Base-by-base conservation (phyloP, 2,113 vertebrate species). In the Mus pahari region DNA sequence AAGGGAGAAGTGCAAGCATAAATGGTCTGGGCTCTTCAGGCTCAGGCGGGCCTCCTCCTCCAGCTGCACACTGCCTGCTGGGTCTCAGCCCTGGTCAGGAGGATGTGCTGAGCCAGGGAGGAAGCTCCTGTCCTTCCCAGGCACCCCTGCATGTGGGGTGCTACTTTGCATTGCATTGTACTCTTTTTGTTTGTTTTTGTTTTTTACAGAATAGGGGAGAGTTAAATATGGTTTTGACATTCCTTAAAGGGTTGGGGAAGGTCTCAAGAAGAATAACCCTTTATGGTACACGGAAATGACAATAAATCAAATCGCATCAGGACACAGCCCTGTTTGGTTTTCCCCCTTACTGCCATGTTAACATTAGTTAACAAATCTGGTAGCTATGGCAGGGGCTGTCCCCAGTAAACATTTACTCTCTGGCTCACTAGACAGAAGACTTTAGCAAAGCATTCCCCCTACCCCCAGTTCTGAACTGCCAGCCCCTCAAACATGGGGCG, bases 281-380 rank as follows among this genome's bases (percentile, higher is more conserved):
- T 96, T 50, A 77, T 77, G 93, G 88, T n/a, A 82, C 0, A 0
- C 70, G 84, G 82, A 95, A 73, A 94, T 33, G 53, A 60, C 50
- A 22, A 19, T 86, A 89, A 88, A 75, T 84, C 60, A 81, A 50
- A 13, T 45, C 39, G 31, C 31, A 78, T 0, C 16, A 50, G 53
- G 84, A 83, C 62, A 64, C 6, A 33, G 78, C 14, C 68, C 31
- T 0, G 0, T 28, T 81, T 31, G 3, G 20, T 77, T 64, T 68
- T 26, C 71, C 4, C 24, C 13, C 70, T 22, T 22, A 13, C 8
- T 22, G 70, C 70, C 79, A 0, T 50, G 88, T 75, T 58, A 45
- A 3, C 0, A 4, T 8, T 7, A 19, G 0, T 2, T 2, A 4
- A 14, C 64, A 19, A n/a, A 71, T 42, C 14, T 19, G 19, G 81